Conservation (phyloP, 1,140 invertebrate species). For the Papilio polytes region DNA sequence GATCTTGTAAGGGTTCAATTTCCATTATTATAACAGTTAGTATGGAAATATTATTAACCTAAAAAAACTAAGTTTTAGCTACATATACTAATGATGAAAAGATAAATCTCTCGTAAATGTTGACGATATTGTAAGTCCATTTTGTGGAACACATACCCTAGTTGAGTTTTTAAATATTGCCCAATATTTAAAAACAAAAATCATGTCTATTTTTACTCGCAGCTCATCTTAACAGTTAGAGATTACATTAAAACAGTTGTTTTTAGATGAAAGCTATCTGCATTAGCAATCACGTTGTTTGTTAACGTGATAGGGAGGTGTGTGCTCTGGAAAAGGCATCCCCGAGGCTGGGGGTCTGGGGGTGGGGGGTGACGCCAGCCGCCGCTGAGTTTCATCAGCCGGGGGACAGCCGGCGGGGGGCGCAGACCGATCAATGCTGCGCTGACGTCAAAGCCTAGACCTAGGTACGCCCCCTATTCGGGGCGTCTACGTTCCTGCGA, state of each 20-base stretch:
- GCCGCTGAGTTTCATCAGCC: conserved; percentile 67
- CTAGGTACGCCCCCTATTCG: conserved; percentile 26
- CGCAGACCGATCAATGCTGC: conserved; percentile 71
- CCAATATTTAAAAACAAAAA: too few relatives aligned
- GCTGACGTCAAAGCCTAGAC: conserved; percentile 57
- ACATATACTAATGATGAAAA: too few relatives aligned
- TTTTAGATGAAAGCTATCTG: too few relatives aligned
- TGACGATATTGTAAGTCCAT: too few relatives aligned
- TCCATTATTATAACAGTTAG: background rate
- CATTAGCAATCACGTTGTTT: conserved; percentile 8
- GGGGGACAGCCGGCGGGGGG: conserved; percentile 44
- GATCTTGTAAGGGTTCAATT: background rate
- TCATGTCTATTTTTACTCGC: too few relatives aligned
- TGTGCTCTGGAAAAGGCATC: background rate
- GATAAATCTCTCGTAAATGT: too few relatives aligned
- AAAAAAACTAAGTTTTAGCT: too few relatives aligned
- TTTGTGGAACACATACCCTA: too few relatives aligned
- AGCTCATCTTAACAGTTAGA: too few relatives aligned
- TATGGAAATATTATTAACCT: background rate
- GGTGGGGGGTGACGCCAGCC: conserved; percentile 42
- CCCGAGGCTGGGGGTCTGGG: background rate
- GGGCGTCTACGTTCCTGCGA: background rate
- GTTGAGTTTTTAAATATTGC: too few relatives aligned
- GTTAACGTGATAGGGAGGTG: background rate
- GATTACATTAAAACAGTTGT: background rate